Evolutionary conservation across 2,113 vertebrate genomes (phyloP), one percentile per base, ranked within the genome.

Genomic region (Lasiurus cinereus): DNA sequence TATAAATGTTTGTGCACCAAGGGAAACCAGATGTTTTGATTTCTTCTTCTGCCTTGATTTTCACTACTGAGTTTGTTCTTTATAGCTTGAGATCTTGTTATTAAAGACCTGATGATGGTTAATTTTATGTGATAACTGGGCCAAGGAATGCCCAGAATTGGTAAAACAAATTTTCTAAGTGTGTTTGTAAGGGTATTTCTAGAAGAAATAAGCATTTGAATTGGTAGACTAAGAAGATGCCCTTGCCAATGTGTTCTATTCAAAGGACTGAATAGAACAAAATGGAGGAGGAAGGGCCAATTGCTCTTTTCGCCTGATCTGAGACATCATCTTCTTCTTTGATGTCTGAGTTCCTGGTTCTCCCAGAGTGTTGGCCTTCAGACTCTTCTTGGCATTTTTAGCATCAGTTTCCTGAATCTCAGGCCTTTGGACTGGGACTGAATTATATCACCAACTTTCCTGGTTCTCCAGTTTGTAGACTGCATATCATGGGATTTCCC

Each of bases 41-140:
- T 90, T 94, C 85, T 36, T 94, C 27, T 69, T 66, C 80, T 78
- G 46, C 29, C 16, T 36, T 78, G 64, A 70, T 93, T 95, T 86
- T 92, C 16, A 50, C 24, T 56, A 70, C 0, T 52, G 24, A 29
- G 13, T 8, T 84, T 67, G 11, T 83, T 69, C 46, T 82, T 67
- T 50, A 83, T 24, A 67, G 66, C 31, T 70, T 89, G 50, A 86
- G 21, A 80, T 21, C 22, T 86, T 84, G 8, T 66, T 86, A 50
- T 29, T 6, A 84, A 87, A 89, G 76, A 46, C 3, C 5, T 2
- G 7, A 8, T 66, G 29, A 54, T 78, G 43, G 56, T 80, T 62
- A 91, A 70, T 80, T 91, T 94, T 64, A 36, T 72, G 31, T 85
- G 54, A 39, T 29, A 54, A 12, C 3, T 72, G 16, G 15, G 6